Evolutionary conservation across 2,113 vertebrate species (phyloP).

Genomic region (Phalacrocorax pelagicus): DNA sequence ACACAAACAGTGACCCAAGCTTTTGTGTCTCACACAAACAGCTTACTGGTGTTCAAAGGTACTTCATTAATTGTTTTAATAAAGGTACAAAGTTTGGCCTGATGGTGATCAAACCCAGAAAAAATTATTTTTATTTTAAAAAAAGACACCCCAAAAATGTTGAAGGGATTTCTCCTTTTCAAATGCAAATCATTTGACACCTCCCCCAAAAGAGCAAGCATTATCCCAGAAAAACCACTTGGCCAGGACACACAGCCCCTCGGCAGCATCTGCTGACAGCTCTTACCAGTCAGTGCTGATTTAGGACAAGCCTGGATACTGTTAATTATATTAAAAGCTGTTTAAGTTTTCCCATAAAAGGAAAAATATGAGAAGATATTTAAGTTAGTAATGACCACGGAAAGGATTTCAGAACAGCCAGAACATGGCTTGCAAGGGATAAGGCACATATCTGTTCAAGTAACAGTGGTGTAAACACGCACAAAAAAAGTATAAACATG

Average conservation of each 20-base stretch:
- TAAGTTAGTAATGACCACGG: background rate
- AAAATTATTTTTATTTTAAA: no score
- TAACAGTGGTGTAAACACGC: background rate
- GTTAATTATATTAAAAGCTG: background rate
- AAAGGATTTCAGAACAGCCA: background rate
- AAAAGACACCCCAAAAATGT: background rate
- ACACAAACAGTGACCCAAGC: background rate
- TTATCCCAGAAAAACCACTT: background rate
- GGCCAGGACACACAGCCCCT: background rate
- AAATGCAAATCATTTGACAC: background rate
- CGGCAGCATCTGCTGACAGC: background rate
- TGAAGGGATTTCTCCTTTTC: background rate
- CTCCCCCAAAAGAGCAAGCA: background rate
- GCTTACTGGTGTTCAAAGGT: background rate
- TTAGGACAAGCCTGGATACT: background rate
- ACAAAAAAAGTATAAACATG: background rate
- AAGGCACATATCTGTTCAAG: background rate
- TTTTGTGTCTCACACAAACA: background rate
- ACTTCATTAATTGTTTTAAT: background rate
- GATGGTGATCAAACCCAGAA: background rate
- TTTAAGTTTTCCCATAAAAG: background rate
- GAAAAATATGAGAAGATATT: background rate
- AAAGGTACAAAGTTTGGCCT: background rate
- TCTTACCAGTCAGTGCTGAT: background rate
- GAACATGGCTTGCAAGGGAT: background rate